Evolutionary conservation across 2,797 vertebrate species (phyloP).

Genomic region (Streptopelia turtur): DNA sequence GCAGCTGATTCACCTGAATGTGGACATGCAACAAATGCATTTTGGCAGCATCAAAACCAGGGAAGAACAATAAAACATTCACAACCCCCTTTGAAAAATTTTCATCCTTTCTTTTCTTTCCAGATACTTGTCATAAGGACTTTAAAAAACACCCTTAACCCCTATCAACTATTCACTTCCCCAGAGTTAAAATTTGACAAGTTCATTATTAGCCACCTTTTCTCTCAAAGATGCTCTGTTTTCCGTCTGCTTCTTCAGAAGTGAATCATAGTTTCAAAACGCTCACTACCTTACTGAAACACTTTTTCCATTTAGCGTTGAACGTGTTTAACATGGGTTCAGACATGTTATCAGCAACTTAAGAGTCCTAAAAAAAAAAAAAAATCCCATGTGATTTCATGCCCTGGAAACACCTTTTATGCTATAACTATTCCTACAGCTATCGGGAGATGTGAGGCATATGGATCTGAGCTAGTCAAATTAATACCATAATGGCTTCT

Average conservation of each 20-base stretch:
- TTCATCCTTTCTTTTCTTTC: neutral
- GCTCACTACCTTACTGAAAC: conserved; percentile 14
- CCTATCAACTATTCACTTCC: neutral
- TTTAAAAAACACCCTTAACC: neutral
- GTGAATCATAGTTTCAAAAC: conserved; percentile 60
- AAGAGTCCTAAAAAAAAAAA: neutral
- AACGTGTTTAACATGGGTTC: neutral
- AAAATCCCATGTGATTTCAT: neutral
- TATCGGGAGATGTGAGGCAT: neutral
- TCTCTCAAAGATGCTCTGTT: neutral
- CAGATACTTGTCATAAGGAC: neutral
- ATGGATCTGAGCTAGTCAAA: conserved; percentile 45
- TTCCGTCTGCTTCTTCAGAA: conserved; percentile 44
- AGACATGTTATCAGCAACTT: conserved; percentile 25
- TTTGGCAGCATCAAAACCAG: neutral
- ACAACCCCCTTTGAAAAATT: neutral
- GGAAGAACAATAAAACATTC: neutral
- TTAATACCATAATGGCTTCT: conserved; percentile 42
- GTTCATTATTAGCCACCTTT: neutral
- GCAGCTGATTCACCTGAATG: neutral
- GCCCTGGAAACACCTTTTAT: conserved; percentile 42
- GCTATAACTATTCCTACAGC: neutral
- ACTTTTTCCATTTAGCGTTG: conserved; percentile 24
- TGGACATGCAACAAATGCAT: neutral
- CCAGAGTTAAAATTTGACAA: neutral